Percentiles rank a stretch among this genome's conserved stretches.
Evolutionary conservation across 1,140 invertebrate genomes (phyloP).

Genomic region (Metaphire vulgaris): DNA sequence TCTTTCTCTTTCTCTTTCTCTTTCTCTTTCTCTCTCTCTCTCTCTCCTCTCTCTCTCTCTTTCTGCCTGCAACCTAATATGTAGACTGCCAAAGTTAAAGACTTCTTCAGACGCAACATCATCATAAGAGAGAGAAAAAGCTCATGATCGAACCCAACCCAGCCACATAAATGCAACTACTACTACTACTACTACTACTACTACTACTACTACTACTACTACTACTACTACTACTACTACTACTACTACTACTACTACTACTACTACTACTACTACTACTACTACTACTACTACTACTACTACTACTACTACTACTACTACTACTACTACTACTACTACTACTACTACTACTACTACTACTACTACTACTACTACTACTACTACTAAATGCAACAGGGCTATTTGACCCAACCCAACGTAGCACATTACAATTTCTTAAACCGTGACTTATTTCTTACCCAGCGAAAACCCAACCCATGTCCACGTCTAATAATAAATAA

Average conservation of each 20-base stretch:
- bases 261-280: neutral
- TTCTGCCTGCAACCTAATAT: too few species aligned
- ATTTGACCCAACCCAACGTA: too few species aligned
- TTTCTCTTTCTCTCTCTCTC: too few species aligned
- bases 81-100: too few species aligned
- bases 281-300: conserved; percentile 6
- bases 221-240: conserved; percentile 6
- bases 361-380: neutral
- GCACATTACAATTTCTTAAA: too few species aligned
- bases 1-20: too few species aligned
- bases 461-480: neutral
- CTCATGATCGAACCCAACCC: too few species aligned
- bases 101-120: too few species aligned
- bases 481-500: neutral
- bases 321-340: conserved; percentile 4
- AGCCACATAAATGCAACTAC: neutral
- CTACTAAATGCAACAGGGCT: too few species aligned
- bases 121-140: too few species aligned
- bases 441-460: too few species aligned
- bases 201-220: conserved; percentile 8
- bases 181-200: conserved; percentile 7
- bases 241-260: conserved; percentile 9
- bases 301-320: neutral
- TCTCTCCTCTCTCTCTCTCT: too few species aligned
- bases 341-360: neutral